Base-by-base conservation (phyloP, 2,113 vertebrate species). In the Anas platyrhynchos region DNA sequence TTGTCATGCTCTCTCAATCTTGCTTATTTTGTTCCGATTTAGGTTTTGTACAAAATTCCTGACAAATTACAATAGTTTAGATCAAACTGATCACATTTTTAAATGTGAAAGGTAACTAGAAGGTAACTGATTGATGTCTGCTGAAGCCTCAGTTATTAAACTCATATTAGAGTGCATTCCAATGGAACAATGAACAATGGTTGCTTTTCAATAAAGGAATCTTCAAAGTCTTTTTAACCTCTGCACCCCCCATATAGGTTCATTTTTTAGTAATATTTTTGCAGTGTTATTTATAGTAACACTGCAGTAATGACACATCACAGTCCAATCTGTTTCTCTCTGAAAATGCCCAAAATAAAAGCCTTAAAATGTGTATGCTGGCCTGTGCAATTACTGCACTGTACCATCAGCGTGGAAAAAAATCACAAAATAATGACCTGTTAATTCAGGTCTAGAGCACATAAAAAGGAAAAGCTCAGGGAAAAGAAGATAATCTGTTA, bases 401-500 rank as follows among this genome's bases (percentile, higher is more conserved):
- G 80, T 94, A 73, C 76, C 75, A 91, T 80, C 73, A 91, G 58
- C 63, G 91, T 85, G 91, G 55, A 93, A 94, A 89, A 84, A 41
- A 59, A 34, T 81, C 36, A 86, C 31, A 52, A 91, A 93, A 92
- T 96, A 96, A 97, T 86, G 93, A 95, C 93, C 86, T 96, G 81
- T 92, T 97, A 97, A 97, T 97, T 97, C 94, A 92, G 82, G 88
- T 91, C 95, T 87, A 83, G 54, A 96, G 83, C 76, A 97, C 89
- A 95, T 83, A 89, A 89, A 84, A 96, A 96, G 66, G 84, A 96
- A 97, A 97, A 94, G 11, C 91, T 91, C 56, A 81, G 73, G 95
- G 66, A 93, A 90, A 92, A 81, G 69, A 90, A 90, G 95, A 97
- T 96, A 97, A 98, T 97, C 94, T 97, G 94, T 96, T 97, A 97